These are phyloP conservation scores for Elaeidobius kamerunicus DNA, from an alignment of 2,888 invertebrate genomes.

Conservation along the genomic window DNA sequence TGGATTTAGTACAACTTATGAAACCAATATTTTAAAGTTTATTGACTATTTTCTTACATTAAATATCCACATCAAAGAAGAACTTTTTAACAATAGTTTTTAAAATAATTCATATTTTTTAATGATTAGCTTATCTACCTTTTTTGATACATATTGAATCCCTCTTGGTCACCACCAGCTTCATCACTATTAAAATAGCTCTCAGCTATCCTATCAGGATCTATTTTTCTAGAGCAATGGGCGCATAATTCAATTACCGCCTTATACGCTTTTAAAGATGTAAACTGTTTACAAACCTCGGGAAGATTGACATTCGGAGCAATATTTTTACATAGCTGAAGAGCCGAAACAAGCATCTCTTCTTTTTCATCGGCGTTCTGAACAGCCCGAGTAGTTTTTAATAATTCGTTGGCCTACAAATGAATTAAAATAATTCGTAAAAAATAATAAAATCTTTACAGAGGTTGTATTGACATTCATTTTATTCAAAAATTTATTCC, in stretches of 20 bases:
- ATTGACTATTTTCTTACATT: no score
- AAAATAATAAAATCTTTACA: no score
- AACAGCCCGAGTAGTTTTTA: slow-evolving; percentile 75
- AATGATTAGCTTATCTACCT: slow-evolving; percentile 33
- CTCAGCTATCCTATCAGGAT: slow-evolving; percentile 83
- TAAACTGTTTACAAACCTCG: slow-evolving; percentile 81
- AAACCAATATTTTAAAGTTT: no score
- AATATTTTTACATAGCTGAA: slow-evolving; percentile 85
- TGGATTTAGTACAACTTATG: no score
- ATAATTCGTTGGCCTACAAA: slow-evolving; percentile 77
- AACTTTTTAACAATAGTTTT: no score
- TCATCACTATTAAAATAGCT: slow-evolving; percentile 86
- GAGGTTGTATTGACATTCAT: no score
- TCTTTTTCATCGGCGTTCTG: slow-evolving; percentile 73
- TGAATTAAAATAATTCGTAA: neutral
- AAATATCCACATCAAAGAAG: no score
- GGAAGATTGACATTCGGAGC: slow-evolving; percentile 82
- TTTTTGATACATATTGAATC: slow-evolving; percentile 48
- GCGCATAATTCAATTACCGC: slow-evolving; percentile 88
- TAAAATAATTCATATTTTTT: no score
- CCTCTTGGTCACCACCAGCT: slow-evolving; percentile 79
- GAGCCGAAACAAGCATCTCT: slow-evolving; percentile 70
- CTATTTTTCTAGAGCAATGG: slow-evolving; percentile 80
- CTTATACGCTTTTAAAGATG: slow-evolving; percentile 75
- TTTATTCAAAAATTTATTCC: no score